Evolutionary conservation across 2,888 invertebrate genomes (phyloP), one percentile per base, ranked within the genome.

Genomic region (Thysanoteuthis rhombus): DNA sequence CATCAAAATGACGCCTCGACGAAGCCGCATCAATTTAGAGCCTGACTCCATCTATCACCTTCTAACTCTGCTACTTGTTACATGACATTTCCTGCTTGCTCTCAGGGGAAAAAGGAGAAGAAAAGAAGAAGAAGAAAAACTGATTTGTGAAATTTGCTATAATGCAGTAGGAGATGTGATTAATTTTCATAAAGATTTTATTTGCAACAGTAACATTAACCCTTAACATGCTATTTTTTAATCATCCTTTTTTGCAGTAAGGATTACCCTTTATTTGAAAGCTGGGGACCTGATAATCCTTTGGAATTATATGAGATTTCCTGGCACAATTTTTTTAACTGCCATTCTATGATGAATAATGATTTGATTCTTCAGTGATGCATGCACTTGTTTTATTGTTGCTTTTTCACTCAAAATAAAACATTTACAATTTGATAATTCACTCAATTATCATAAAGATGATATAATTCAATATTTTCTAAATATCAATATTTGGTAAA

Each of bases 1-100:
- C 75, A 75, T 75, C 75, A 75, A 75, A 75, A 75, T 75, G 75
- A 75, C 75, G 75, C 75, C 75, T 75, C 75, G n/a, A 75, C n/a
- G 75, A 75, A 75, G 75, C 75, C 16, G 75, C 75, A 75, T 75
- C 75, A 75, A n/a, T 75, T 75, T 75, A 75, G 75, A 75, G 75
- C 10, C n/a, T 75, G 75, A 36, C 75, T n/a, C 75, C 75, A 75
- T 75, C 75, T 36, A 75, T 75, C 75, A 75, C 75, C 75, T 75
- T 75, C n/a, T 75, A 75, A 75, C 75, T 75, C 75, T 10, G 75
- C n/a, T n/a, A 75, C 75, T 75, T 75, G 75, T 75, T 75, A 75
- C 75, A n/a, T 75, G 75, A 75, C 75, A 75, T 75, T 75, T 75
- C n/a, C 75, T n/a, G 75, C n/a, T 75, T 75, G 75, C 75, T 75